Evolutionary conservation across 92 coral and sea anemone species (phyloP).

Genomic region (Scolanthus callimorphus): DNA sequence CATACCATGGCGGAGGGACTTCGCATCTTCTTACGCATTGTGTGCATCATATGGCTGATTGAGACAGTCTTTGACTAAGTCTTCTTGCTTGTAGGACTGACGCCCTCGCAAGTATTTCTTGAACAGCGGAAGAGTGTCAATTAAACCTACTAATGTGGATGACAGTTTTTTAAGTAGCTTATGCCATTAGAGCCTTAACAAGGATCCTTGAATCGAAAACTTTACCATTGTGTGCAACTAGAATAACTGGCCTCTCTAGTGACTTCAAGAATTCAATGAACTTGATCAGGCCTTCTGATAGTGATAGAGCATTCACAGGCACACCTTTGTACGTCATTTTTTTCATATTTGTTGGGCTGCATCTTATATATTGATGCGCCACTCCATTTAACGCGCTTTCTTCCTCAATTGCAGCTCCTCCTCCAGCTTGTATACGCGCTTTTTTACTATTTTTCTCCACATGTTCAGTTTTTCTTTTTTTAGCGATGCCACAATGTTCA

Average conservation of each 20-base stretch:
- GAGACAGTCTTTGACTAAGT: conserved; percentile 16
- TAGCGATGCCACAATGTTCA: no score
- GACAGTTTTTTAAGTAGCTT: conserved; percentile 11
- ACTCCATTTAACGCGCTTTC: no score
- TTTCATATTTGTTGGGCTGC: no score
- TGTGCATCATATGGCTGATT: conserved; percentile 19
- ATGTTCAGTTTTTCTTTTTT: no score
- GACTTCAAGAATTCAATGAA: conserved; percentile 17
- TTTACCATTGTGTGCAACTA: conserved; percentile 34
- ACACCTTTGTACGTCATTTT: conserved; percentile 13
- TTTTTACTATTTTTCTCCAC: no score
- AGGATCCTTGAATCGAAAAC: conserved; percentile 33
- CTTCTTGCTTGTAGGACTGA: conserved; percentile 25
- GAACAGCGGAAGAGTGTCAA: conserved; percentile 24
- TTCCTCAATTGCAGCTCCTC: no score
- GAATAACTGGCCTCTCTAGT: conserved; percentile 4
- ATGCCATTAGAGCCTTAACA: conserved; percentile 1
- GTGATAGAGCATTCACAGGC: conserved; percentile 21
- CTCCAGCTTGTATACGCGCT: no score
- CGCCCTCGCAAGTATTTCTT: conserved; percentile 10
- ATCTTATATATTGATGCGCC: no score
- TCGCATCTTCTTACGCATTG: conserved; percentile 34
- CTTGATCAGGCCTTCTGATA: conserved; percentile 11
- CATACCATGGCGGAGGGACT: no score
- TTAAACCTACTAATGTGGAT: conserved; percentile 7